A percentile compares a stretch with the other conserved stretches of the same genome.
Evolutionary conservation across 2,113 vertebrate species (phyloP).

Genomic region (Meriones unguiculatus): DNA sequence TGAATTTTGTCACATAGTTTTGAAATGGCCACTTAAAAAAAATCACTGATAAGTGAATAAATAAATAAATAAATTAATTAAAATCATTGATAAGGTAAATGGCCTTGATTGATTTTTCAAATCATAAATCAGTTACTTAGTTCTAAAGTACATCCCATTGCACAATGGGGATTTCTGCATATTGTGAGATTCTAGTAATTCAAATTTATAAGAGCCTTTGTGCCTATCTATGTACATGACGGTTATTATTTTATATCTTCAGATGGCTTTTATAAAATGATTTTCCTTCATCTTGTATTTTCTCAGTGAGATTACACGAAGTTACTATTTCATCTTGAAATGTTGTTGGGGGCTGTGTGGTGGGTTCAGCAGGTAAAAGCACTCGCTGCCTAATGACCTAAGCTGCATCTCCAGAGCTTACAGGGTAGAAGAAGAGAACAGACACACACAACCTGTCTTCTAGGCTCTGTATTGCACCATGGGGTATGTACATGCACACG

Average conservation of each 20-base stretch:
- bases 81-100: not conserved
- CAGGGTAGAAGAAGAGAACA: not conserved
- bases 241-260: not conserved
- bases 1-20: not conserved
- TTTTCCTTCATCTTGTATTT: not conserved
- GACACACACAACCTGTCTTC: not conserved
- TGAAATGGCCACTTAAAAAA: not conserved
- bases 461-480: not conserved
- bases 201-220: constrained; percentile 14
- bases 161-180: not conserved
- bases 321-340: constrained; percentile 4
- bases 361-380: not conserved
- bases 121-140: constrained; percentile 29
- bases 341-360: not conserved
- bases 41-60: too few species aligned
- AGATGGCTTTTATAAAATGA: constrained; percentile 9
- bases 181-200: constrained; percentile 5
- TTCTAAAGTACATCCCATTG: not conserved
- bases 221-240: not conserved
- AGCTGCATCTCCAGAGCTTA: not conserved
- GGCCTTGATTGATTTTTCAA: constrained; percentile 21
- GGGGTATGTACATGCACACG: not conserved
- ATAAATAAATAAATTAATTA: too few species aligned
- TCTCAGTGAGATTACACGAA: not conserved
- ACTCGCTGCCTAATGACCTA: not conserved